Evolutionary conservation across 2,113 vertebrate species (phyloP), one percentile per base, ranked within the genome.

Genomic region (Felis chaus): DNA sequence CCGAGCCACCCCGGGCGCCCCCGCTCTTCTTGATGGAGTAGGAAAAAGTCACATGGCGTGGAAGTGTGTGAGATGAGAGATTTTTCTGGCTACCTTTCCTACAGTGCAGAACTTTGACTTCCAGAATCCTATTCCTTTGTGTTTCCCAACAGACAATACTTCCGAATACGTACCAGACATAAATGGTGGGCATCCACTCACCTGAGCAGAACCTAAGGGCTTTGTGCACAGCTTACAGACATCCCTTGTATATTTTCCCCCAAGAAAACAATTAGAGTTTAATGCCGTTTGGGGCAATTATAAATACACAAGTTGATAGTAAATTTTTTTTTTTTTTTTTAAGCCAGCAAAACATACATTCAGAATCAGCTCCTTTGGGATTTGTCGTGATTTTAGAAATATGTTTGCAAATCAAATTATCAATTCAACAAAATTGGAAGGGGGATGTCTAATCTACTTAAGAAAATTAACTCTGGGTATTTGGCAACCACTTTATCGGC

Each of bases 391-490:
- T 95, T 97, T 94, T 92, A 82, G 88, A 97, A 96, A 87, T 87
- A 92, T 21, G 74, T 95, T 92, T 90, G 94, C 48, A 76, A 92
- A 91, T 97, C 27, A 3, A 91, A 96, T 94, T 41, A 96, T 97
- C 95, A 91, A 50, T 96, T 80, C 95, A 94, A 95, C 63, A 92
- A 96, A 98, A 97, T n/a, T 86, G 23, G 94, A 97, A 96, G 84
- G 29, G 48, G 45, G 7, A 19, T 83, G 36, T 81, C 86, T 78
- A 88, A 84, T 78, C 74, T 63, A 76, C 50, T 93, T 92, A 88
- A 92, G 94, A 92, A 96, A 97, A 97, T 97, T 87, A 93, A 94
- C 88, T 93, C 92, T 85, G 92, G 65, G n/a, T 96, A 93, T 97
- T 84, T 95, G 82, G 63, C 68, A 57, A 95, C 88, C 79, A 69